A percentile compares a stretch with the other conserved stretches of the same genome.
Evolutionary conservation across 2,888 invertebrate species (phyloP).

Genomic region (Acrobasis repandana): DNA sequence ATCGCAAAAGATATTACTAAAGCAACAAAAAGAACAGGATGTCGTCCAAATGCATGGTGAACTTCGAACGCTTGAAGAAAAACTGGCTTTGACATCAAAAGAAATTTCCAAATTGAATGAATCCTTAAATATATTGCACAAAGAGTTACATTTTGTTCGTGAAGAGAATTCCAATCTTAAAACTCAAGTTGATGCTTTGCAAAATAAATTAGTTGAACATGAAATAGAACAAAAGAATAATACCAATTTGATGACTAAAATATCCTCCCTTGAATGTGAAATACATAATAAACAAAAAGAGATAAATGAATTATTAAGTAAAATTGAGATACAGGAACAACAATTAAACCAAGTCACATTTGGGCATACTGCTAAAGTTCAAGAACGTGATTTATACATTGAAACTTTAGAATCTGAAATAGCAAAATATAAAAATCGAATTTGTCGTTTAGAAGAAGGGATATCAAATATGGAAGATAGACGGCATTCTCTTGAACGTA

Average conservation of each 20-base stretch:
- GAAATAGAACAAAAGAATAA: slow-evolving; percentile 72
- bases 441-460: slow-evolving; percentile 86
- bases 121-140: slow-evolving; percentile 46
- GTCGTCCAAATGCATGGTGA: slow-evolving; percentile 48
- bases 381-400: slow-evolving; percentile 88
- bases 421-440: slow-evolving; percentile 84
- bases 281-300: slow-evolving; percentile 63
- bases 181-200: slow-evolving; percentile 58
- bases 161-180: slow-evolving; percentile 57
- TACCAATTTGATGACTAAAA: slow-evolving; percentile 63
- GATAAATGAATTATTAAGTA: slow-evolving; percentile 57
- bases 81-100: slow-evolving; percentile 42
- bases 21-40: slow-evolving; percentile 57
- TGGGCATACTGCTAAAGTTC: slow-evolving; percentile 86
- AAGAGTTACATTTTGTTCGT: slow-evolving; percentile 49
- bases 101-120: slow-evolving; percentile 53
- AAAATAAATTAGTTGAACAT: slow-evolving; percentile 66
- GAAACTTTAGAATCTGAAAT: slow-evolving; percentile 88
- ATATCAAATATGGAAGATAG: slow-evolving; percentile 84
- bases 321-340: slow-evolving; percentile 60
- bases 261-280: slow-evolving; percentile 64
- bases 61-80: slow-evolving; percentile 49
- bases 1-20: slow-evolving; percentile 50
- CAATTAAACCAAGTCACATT: slow-evolving; percentile 64
- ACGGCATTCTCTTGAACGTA: slow-evolving; percentile 83